phyloP scores from a whole-genome alignment of 2,113 vertebrate genomes.

The Columba livia region DNA sequence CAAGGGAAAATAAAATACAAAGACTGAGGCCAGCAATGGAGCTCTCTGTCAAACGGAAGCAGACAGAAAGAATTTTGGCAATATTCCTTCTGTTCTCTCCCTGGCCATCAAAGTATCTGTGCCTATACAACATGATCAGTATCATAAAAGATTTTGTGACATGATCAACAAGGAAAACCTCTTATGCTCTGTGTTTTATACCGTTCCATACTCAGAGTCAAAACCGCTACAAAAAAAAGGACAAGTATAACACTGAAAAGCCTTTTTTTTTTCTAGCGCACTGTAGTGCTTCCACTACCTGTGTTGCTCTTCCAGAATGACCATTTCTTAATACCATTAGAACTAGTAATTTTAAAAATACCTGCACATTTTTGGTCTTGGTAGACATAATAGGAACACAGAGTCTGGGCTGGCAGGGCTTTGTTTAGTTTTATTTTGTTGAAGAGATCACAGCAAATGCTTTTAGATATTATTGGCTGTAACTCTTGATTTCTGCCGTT shows the following conservation, averaged over 20 bases:
- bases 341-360: neutral
- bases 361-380: neutral
- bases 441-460: neutral
- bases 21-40: neutral
- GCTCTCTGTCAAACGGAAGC: neutral
- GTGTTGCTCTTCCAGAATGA: neutral
- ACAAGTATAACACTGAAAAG: neutral
- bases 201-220: neutral
- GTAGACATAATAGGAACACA: neutral
- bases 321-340: neutral
- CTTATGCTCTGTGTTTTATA: fast-evolving
- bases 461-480: neutral
- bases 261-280: neutral
- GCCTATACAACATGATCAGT: neutral
- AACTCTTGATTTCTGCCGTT: neutral
- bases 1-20: neutral
- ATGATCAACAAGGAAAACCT: neutral
- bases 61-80: neutral
- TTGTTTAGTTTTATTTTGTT: neutral
- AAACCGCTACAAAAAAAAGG: neutral
- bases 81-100: neutral
- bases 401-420: neutral
- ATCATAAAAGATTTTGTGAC: neutral
- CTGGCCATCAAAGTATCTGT: neutral
- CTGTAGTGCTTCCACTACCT: neutral